Conservation (phyloP, 2,113 vertebrate genomes). For the Xiphophorus maculatus region DNA sequence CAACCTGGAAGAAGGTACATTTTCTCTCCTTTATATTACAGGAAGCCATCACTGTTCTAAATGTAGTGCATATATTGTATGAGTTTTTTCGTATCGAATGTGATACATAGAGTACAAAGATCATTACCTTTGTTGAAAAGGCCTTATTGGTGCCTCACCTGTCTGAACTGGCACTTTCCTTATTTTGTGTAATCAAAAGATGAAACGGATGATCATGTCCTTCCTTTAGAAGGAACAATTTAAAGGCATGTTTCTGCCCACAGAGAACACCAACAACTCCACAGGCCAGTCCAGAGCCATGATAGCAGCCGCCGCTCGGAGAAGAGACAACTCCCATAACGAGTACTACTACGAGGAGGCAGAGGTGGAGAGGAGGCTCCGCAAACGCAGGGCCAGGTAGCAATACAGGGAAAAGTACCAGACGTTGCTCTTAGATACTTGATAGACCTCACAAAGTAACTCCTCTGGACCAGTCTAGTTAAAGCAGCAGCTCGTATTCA, state of each 20-base stretch:
- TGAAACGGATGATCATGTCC: not conserved
- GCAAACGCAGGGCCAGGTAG: slow-evolving; percentile 91
- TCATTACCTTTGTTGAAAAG: not conserved
- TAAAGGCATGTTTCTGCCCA: not conserved
- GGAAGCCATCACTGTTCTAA: not conserved
- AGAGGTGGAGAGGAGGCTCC: slow-evolving; percentile 89
- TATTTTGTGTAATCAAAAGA: too few species aligned
- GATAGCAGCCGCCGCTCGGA: slow-evolving; percentile 85
- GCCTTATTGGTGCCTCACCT: too few species aligned
- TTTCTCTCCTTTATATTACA: not conserved
- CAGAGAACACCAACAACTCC: slow-evolving; percentile 92
- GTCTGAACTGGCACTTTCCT: too few species aligned
- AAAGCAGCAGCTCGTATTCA: not conserved
- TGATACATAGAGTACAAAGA: not conserved
- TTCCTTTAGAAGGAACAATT: not conserved
- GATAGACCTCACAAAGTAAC: not conserved
- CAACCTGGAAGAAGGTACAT: slow-evolving; percentile 88
- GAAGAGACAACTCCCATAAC: slow-evolving; percentile 92
- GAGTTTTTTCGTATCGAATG: too few species aligned
- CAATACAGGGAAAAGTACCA: not conserved
- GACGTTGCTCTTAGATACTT: not conserved
- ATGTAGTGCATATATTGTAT: too few species aligned
- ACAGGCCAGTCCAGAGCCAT: slow-evolving; percentile 89
- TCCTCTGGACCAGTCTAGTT: not conserved
- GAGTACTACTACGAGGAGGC: slow-evolving; percentile 96